Percentiles rank a stretch among this genome's conserved stretches.
Conservation (phyloP, 1,140 invertebrate genomes). For the Contarinia nasturtii region DNA sequence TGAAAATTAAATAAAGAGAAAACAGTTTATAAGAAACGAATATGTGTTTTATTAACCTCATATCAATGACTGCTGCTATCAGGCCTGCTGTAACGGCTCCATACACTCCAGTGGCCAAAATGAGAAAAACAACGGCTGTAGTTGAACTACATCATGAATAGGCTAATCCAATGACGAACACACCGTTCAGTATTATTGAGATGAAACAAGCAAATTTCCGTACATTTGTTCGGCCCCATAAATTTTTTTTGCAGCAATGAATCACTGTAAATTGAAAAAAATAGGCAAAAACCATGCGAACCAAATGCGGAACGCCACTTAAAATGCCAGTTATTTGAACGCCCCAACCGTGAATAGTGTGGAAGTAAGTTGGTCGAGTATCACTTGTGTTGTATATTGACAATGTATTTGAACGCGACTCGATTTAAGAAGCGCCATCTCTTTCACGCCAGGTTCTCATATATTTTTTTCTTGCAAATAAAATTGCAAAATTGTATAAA, state of each 20-base stretch:
- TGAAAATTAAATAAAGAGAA: too few species aligned
- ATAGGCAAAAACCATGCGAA: constrained; percentile 39
- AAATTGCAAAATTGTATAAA: too few species aligned
- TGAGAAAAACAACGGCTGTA: constrained; percentile 37
- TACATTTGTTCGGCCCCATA: constrained; percentile 36
- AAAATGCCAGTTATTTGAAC: constrained; percentile 45
- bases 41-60: too few species aligned
- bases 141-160: constrained; percentile 39
- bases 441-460: constrained; percentile 31
- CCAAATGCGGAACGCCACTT: constrained; percentile 42
- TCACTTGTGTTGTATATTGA: too few species aligned
- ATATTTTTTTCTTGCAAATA: too few species aligned
- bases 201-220: constrained; percentile 38
- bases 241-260: constrained; percentile 33
- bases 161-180: constrained; percentile 34
- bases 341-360: constrained; percentile 62
- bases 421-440: too few species aligned
- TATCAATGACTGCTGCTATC: constrained; percentile 38
- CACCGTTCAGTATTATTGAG: constrained; percentile 32
- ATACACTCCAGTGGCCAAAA: constrained; percentile 35
- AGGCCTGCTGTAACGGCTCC: constrained; percentile 45
- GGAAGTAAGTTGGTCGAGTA: constrained; percentile 79
- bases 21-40: too few species aligned
- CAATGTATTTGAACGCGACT: too few species aligned
- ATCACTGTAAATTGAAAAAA: constrained; percentile 37